Conservation (phyloP, 2,797 vertebrate species). For the Iguana delicatissima region DNA sequence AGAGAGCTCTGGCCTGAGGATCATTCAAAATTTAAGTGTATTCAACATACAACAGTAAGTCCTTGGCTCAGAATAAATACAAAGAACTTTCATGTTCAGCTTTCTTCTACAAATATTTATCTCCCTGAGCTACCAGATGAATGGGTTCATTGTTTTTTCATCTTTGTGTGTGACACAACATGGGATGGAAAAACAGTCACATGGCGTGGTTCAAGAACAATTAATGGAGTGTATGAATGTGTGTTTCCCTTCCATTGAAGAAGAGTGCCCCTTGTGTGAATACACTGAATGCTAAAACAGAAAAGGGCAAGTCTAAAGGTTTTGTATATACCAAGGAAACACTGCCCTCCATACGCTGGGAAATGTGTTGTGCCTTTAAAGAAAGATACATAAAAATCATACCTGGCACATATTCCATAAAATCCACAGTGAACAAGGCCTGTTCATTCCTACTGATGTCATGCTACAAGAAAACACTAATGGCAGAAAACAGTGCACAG, state of each 20-base stretch:
- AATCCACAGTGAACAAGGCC: neutral
- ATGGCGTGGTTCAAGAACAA: neutral
- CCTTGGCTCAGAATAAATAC: conserved; percentile 6
- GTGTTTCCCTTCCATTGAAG: neutral
- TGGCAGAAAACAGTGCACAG: neutral
- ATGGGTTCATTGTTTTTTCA: conserved; percentile 11
- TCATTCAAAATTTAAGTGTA: neutral
- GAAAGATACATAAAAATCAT: neutral
- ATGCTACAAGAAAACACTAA: neutral
- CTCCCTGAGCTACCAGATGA: conserved; percentile 18
- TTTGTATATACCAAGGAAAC: neutral
- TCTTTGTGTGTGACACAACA: conserved; percentile 10
- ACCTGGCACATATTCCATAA: neutral
- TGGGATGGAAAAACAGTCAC: conserved; percentile 12
- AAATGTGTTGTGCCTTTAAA: neutral
- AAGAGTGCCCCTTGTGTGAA: neutral
- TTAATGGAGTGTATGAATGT: neutral
- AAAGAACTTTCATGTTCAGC: conserved; percentile 11
- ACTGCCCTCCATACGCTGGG: too few relatives aligned
- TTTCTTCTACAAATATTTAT: conserved; percentile 31
- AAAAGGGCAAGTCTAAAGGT: neutral
- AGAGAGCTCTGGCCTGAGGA: neutral
- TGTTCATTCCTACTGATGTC: neutral
- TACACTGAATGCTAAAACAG: neutral
- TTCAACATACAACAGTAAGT: neutral